Percentiles rank a stretch among this genome's conserved stretches.
phyloP scores from a whole-genome alignment of 1,140 invertebrate genomes.

The Drosophila lini region DNA sequence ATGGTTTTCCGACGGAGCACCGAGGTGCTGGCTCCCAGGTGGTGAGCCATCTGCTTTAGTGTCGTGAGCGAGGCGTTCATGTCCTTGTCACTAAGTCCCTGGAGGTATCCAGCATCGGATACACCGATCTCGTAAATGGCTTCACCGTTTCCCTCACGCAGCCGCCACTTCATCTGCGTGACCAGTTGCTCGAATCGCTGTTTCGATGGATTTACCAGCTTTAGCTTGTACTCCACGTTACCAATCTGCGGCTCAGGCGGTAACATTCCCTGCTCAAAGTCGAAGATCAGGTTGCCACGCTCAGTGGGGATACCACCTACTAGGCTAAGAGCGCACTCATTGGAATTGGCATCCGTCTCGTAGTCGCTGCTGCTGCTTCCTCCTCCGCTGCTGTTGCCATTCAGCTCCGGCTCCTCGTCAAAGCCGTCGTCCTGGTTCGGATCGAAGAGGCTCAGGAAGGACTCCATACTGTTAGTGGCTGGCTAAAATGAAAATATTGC shows the following conservation, averaged over 20 bases:
- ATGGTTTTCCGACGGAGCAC: slow-evolving; percentile 86
- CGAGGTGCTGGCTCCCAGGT: slow-evolving; percentile 92
- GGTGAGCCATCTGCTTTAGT: slow-evolving; percentile 92
- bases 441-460: slow-evolving; percentile 92
- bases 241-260: slow-evolving; percentile 96
- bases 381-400: slow-evolving; percentile 68
- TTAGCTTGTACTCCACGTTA: slow-evolving; percentile 97
- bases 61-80: slow-evolving; percentile 93
- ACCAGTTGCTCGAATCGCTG: slow-evolving; percentile 95
- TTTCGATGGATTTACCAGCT: slow-evolving; percentile 92
- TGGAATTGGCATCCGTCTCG: slow-evolving; percentile 68
- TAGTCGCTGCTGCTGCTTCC: slow-evolving; percentile 70
- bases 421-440: slow-evolving; percentile 85
- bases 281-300: slow-evolving; percentile 83
- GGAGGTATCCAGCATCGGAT: slow-evolving; percentile 94
- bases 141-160: slow-evolving; percentile 95
- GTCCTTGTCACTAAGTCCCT: slow-evolving; percentile 91
- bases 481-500: background rate
- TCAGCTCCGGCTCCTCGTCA: slow-evolving; percentile 73
- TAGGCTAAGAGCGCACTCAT: slow-evolving; percentile 30
- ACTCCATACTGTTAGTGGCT: slow-evolving; percentile 50
- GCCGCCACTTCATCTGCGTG: slow-evolving; percentile 96
- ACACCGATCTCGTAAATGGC: slow-evolving; percentile 99
- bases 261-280: slow-evolving; percentile 86
- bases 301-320: slow-evolving; percentile 51